Evolutionary conservation across 2,888 invertebrate genomes (phyloP).

Genomic region (Pterostichus madidus): DNA sequence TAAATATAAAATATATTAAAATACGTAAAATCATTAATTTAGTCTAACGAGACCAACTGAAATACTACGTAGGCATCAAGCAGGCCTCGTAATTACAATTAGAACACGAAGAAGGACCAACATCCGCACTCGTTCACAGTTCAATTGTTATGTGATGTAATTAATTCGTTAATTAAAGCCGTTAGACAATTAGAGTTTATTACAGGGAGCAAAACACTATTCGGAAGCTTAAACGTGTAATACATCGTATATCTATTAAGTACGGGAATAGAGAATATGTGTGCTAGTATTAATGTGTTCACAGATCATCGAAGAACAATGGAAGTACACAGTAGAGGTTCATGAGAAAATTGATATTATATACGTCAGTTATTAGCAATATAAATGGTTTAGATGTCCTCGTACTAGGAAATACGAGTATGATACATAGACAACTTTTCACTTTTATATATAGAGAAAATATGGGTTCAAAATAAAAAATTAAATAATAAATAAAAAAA

Average conservation of each 20-base stretch:
- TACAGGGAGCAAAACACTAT: slow-evolving; percentile 34
- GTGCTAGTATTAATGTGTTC: not conserved
- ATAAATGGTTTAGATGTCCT: too few species aligned
- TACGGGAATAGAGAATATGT: slow-evolving; percentile 7
- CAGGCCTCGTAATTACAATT: slow-evolving; percentile 58
- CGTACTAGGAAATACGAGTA: too few species aligned
- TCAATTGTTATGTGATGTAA: slow-evolving; percentile 63
- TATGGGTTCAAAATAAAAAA: too few species aligned
- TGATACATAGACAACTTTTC: too few species aligned
- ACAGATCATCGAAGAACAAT: slow-evolving; percentile 24
- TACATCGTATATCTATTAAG: slow-evolving; percentile 44
- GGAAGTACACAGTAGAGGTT: not conserved
- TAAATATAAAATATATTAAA: slow-evolving; percentile 6
- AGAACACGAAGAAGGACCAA: slow-evolving; percentile 45
- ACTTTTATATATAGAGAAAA: too few species aligned
- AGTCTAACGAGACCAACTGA: slow-evolving; percentile 11
- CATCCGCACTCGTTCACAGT: slow-evolving; percentile 57
- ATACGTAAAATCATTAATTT: slow-evolving; percentile 17
- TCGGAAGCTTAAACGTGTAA: slow-evolving; percentile 1
- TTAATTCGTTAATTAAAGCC: slow-evolving; percentile 63
- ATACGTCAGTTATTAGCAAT: not conserved
- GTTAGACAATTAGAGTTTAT: slow-evolving; percentile 60
- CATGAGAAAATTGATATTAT: not conserved
- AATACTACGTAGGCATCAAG: not conserved
- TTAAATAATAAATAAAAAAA: too few species aligned